These are phyloP conservation scores for Turritopsis rubra DNA, from an alignment of 30 jellyfish, hydroid and myxozoan species.

Conservation along the genomic window DNA sequence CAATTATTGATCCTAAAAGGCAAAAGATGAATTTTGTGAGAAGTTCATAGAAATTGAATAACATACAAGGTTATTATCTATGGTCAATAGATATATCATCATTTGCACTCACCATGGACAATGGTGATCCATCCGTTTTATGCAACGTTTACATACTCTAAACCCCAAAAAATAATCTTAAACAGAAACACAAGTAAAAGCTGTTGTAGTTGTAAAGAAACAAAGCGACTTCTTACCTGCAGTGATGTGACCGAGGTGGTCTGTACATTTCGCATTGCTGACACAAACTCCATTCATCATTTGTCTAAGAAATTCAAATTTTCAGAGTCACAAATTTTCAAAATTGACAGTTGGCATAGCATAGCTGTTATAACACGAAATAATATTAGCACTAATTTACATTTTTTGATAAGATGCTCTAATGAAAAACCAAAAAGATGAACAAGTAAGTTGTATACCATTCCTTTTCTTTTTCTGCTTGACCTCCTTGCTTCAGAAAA, in stretches of 20 bases:
- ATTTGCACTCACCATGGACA: conserved; percentile 62
- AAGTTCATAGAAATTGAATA: too few species aligned
- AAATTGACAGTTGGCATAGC: too few species aligned
- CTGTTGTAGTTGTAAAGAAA: not conserved
- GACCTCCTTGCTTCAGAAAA: conserved; percentile 76
- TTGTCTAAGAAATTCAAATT: conserved; percentile 34
- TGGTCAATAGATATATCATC: not conserved
- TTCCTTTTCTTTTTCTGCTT: conserved; percentile 34
- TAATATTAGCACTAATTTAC: too few species aligned
- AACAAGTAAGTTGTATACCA: conserved; percentile 1
- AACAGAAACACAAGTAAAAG: not conserved
- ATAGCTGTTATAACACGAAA: too few species aligned
- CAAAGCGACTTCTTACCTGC: conserved; percentile 36
- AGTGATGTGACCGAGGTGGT: conserved; percentile 93
- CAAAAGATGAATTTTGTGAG: not conserved
- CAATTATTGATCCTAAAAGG: conserved; percentile 64
- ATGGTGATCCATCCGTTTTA: conserved; percentile 79
- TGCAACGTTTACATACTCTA: conserved; percentile 70
- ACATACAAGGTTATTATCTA: too few species aligned
- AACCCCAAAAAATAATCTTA: not conserved
- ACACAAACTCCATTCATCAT: conserved; percentile 69
- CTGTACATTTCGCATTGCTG: conserved; percentile 64
- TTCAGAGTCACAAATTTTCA: too few species aligned
- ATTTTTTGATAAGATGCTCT: too few species aligned
- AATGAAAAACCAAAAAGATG: too few species aligned